A percentile compares a stretch with the other conserved stretches of the same genome.
Evolutionary conservation across 2,113 vertebrate species (phyloP).

Genomic region (Ctenomys sociabilis): DNA sequence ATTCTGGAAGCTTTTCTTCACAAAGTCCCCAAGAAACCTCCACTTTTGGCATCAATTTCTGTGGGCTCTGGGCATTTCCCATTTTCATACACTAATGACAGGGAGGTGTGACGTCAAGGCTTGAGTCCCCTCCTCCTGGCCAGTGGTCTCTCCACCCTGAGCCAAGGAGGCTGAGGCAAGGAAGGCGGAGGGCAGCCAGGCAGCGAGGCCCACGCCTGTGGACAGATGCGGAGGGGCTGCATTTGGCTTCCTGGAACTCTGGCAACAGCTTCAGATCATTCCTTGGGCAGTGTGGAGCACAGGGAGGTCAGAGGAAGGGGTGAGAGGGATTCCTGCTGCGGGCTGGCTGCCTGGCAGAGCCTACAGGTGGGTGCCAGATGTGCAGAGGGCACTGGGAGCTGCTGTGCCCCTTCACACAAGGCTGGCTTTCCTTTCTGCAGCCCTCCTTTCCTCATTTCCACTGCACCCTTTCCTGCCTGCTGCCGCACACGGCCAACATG

Average conservation of each 20-base stretch:
- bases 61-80: not conserved
- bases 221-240: not conserved
- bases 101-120: not conserved
- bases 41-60: not conserved
- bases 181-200: no score
- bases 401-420: not conserved
- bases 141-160: not conserved
- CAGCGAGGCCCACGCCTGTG: not conserved
- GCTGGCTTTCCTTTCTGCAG: not conserved
- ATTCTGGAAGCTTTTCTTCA: not conserved
- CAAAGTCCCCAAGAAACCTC: not conserved
- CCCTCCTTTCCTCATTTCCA: not conserved
- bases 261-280: not conserved
- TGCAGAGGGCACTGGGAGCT: not conserved
- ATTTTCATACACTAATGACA: not conserved
- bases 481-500: not conserved
- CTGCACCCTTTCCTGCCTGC: not conserved
- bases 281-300: not conserved
- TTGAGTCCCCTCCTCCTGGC: not conserved
- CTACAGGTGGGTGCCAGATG: slow-evolving; percentile 63
- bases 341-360: slow-evolving; percentile 30
- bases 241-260: not conserved
- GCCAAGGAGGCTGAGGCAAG: accelerated
- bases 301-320: not conserved
- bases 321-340: not conserved